A percentile compares a stretch with the other conserved stretches of the same genome.
Conservation (phyloP, 2,888 invertebrate species). For the Sarcophaga variegata region DNA sequence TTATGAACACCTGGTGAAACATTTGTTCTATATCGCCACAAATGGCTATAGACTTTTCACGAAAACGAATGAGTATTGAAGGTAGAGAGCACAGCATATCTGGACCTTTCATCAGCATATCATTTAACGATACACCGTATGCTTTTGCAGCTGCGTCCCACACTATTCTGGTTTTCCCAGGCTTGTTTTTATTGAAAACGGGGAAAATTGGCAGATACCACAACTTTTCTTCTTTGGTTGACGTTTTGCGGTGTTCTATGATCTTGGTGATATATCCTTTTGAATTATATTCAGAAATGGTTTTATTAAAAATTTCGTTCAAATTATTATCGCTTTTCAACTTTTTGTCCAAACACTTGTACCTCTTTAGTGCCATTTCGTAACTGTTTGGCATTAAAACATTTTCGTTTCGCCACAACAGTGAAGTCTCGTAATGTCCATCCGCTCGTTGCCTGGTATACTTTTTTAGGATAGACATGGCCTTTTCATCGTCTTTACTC, state of each 20-base stretch:
- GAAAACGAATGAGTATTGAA: slow-evolving; percentile 23
- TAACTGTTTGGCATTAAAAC: slow-evolving; percentile 11
- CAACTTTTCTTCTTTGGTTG: too few species aligned
- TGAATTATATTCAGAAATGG: too few species aligned
- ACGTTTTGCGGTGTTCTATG: too few species aligned
- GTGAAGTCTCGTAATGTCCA: slow-evolving; percentile 39
- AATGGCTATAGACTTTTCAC: slow-evolving; percentile 35
- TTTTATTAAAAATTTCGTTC: not conserved
- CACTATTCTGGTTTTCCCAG: slow-evolving; percentile 19
- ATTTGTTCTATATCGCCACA: slow-evolving; percentile 58
- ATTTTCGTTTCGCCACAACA: not conserved
- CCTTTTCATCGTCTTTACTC: slow-evolving; percentile 33
- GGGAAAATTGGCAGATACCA: too few species aligned
- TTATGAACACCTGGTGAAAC: slow-evolving; percentile 55
- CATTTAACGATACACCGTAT: slow-evolving; percentile 42
- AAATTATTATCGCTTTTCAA: slow-evolving; percentile 18
- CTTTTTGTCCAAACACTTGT: not conserved
- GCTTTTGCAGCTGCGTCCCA: slow-evolving; percentile 37
- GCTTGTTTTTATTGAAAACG: not conserved
- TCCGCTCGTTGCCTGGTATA: slow-evolving; percentile 27
- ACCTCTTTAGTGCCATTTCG: not conserved
- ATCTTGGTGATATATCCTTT: too few species aligned
- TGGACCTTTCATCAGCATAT: slow-evolving; percentile 49
- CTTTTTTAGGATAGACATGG: slow-evolving; percentile 19
- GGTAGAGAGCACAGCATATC: not conserved